Percentiles rank a stretch among this genome's conserved stretches.
phyloP scores from a whole-genome alignment of 2,797 vertebrate species.

The Sebastes baramenuke region DNA sequence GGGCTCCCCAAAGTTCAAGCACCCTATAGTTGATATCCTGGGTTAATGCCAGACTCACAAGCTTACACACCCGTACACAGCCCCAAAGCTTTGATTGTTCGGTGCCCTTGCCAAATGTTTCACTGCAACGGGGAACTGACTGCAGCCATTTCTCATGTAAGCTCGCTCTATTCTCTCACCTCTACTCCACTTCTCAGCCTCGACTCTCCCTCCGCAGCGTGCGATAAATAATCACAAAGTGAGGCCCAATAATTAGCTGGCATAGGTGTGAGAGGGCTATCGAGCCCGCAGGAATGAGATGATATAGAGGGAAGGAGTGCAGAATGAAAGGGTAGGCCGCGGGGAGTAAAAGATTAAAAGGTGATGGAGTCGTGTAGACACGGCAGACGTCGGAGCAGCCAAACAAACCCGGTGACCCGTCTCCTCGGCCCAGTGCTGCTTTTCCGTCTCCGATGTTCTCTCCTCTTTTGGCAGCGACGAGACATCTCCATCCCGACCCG shows the following conservation, averaged over 20 bases:
- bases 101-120: conserved; percentile 69
- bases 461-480: conserved; percentile 40
- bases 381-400: conserved; percentile 33
- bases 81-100: conserved; percentile 48
- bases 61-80: not conserved
- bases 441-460: conserved; percentile 39
- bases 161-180: conserved; percentile 57
- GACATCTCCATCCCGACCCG: conserved; percentile 25
- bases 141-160: conserved; percentile 59
- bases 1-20: conserved; percentile 61
- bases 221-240: conserved; percentile 60
- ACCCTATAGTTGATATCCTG: conserved; percentile 64
- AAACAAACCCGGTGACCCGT: conserved; percentile 66
- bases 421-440: conserved; percentile 12
- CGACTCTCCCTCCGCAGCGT: conserved; percentile 21
- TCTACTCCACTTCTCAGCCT: conserved; percentile 37
- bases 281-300: conserved; percentile 30
- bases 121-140: conserved; percentile 59
- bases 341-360: conserved; percentile 30
- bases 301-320: conserved; percentile 17
- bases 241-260: conserved; percentile 56
- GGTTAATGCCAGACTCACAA: conserved; percentile 50
- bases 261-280: conserved; percentile 46
- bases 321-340: conserved; percentile 25
- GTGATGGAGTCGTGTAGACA: conserved; percentile 36